A percentile compares a stretch with the other conserved stretches of the same genome.
phyloP scores from a whole-genome alignment of 2,113 vertebrate species.

The Eptesicus fuscus region DNA sequence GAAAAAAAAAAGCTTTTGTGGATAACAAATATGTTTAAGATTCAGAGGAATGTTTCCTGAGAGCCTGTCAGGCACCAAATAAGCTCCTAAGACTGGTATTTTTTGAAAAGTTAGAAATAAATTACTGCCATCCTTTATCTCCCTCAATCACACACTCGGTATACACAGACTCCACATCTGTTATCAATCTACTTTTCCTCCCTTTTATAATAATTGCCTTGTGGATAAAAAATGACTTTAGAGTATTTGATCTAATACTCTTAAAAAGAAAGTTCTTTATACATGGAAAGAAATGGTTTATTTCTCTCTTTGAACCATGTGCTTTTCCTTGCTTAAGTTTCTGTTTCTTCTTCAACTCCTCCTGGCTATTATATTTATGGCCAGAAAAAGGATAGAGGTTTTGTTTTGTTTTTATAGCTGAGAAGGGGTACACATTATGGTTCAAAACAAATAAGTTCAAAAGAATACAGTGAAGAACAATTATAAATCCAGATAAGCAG shows the following conservation, averaged over 20 bases:
- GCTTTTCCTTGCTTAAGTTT: background rate
- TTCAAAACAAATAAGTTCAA: background rate
- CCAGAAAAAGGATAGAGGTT: background rate
- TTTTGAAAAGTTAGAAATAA: slow-evolving; percentile 53
- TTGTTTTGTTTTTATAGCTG: background rate
- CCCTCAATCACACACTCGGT: background rate
- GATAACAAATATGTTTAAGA: slow-evolving; percentile 2
- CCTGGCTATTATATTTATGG: background rate
- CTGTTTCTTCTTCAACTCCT: background rate
- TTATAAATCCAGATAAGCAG: background rate
- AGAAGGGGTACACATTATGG: background rate
- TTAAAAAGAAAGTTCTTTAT: background rate
- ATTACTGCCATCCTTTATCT: slow-evolving; percentile 21
- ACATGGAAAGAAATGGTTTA: background rate
- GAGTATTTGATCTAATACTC: background rate
- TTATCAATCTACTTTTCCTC: slow-evolving; percentile 29
- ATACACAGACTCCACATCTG: background rate
- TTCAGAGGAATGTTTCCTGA: slow-evolving; percentile 31
- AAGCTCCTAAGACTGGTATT: background rate
- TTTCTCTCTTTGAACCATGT: background rate
- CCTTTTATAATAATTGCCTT: slow-evolving; percentile 7
- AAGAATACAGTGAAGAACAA: background rate
- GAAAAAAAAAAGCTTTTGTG: background rate
- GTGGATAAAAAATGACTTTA: background rate
- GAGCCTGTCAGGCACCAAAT: slow-evolving; percentile 1